Conservation (phyloP, 2,888 invertebrate species). For the Saturnia pavonia region DNA sequence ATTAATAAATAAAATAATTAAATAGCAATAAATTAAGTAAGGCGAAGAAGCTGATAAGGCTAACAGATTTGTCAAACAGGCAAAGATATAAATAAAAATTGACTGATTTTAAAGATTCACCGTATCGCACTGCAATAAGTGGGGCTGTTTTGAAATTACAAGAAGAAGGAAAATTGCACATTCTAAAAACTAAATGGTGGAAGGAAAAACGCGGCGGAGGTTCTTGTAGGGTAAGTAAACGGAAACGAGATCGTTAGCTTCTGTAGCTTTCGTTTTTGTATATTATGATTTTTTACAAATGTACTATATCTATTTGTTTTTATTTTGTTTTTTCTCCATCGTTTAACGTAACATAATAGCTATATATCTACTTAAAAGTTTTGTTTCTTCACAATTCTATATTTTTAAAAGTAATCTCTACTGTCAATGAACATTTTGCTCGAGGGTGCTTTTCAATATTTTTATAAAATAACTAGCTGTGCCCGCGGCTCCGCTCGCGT, state of each 20-base stretch:
- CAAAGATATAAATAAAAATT: neutral
- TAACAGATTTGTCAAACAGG: neutral
- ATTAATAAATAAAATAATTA: neutral
- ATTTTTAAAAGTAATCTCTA: neutral
- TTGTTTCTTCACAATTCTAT: neutral
- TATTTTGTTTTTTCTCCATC: neutral
- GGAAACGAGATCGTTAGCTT: conserved; percentile 6
- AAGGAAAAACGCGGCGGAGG: conserved; percentile 95
- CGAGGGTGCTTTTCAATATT: too few relatives aligned
- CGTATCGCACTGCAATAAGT: conserved; percentile 95
- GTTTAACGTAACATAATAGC: neutral
- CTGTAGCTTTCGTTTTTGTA: neutral
- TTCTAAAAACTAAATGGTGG: conserved; percentile 99
- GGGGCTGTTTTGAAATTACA: conserved; percentile 97
- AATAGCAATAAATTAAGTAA: neutral
- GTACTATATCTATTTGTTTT: neutral
- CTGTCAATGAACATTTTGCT: too few relatives aligned
- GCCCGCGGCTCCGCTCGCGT: too few relatives aligned
- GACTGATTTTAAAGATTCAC: conserved; percentile 86
- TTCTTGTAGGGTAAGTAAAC: conserved; percentile 87
- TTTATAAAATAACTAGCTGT: too few relatives aligned
- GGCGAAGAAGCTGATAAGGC: neutral
- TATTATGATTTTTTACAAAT: neutral
- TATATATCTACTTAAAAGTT: neutral
- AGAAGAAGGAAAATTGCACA: conserved; percentile 96